phyloP scores from a whole-genome alignment of 2,797 vertebrate species.

The Oryzias sinensis region DNA sequence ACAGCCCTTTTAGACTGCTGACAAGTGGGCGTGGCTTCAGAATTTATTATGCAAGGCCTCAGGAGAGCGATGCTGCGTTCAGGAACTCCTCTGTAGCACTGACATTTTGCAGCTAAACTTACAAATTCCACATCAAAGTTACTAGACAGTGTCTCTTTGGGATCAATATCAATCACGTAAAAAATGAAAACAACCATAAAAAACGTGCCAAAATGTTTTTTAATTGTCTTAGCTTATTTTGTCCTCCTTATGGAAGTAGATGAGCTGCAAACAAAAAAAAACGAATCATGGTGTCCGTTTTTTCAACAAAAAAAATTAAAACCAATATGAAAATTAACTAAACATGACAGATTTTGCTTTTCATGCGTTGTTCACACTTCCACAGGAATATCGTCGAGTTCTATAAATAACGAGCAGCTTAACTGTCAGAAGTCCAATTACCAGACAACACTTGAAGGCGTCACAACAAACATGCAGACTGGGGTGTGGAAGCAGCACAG shows the following conservation, averaged over 20 bases:
- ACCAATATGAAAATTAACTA: not conserved
- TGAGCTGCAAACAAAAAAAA: no score
- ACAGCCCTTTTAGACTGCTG: constrained; percentile 54
- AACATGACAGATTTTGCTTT: no score
- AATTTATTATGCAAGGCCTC: constrained; percentile 69
- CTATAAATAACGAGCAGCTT: not conserved
- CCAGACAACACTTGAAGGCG: constrained; percentile 40
- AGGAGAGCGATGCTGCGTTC: constrained; percentile 55
- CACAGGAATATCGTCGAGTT: not conserved
- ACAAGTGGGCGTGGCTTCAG: constrained; percentile 56
- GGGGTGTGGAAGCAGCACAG: constrained; percentile 65
- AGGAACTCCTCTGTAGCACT: not conserved
- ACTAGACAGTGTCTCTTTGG: not conserved
- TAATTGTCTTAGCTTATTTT: no score
- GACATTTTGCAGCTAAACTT: not conserved
- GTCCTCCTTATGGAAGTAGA: no score
- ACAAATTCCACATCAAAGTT: not conserved
- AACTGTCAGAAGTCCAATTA: accelerated
- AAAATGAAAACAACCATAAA: no score
- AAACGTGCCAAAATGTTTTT: no score
- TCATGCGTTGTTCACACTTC: not conserved
- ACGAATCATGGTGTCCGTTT: no score
- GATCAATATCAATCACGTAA: no score
- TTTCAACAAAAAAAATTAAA: not conserved
- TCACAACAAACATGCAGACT: constrained; percentile 69